Evolutionary conservation across 2,888 invertebrate species (phyloP), one percentile per base, ranked within the genome.

Genomic region (Cyclophora albipunctata): DNA sequence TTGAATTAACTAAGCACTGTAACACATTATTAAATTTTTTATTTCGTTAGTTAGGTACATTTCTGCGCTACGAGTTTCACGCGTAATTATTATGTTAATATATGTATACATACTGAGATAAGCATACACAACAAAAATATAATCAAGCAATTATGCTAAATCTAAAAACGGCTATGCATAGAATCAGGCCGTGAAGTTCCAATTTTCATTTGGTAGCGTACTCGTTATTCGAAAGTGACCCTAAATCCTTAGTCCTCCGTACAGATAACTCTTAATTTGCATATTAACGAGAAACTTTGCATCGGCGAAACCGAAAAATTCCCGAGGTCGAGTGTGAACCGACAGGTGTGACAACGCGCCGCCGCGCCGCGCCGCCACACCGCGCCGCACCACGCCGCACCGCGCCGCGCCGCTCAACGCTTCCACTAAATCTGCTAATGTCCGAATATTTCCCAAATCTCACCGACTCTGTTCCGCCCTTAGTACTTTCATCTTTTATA

Each of bases 231-330:
- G 69, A 78, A 81, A 78, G 78, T 78, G 73, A 73, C 75, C 79
- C 78, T 76, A 75, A 81, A 76, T 75, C 75, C 73, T 62, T 67
- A 68, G 75, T 79, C 79, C 78, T 73, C 75, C 66, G 71, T 68
- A 67, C 77, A 84, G 84, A 82, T 83, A 79, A 80, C 80, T 83
- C 81, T 83, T 81, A 78, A 86, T 86, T 86, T 86, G 78, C 86
- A 86, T 86, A 84, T 84, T 86, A 86, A 86, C 84, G 84, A 86
- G 86, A 81, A 84, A 84, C 78, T 85, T 84, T 82, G 84, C 81
- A 82, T 81, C 73, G 74, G 71, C 75, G 71, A 78, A 78, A 77
- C 73, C 76, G 77, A 86, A 87, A 87, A 86, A 85, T 77, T 77
- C 74, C 69, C 64, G 67, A 73, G 77, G 72, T 73, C 68, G 75